phyloP scores from a whole-genome alignment of 1,140 invertebrate species.

The Cephus cinctus region DNA sequence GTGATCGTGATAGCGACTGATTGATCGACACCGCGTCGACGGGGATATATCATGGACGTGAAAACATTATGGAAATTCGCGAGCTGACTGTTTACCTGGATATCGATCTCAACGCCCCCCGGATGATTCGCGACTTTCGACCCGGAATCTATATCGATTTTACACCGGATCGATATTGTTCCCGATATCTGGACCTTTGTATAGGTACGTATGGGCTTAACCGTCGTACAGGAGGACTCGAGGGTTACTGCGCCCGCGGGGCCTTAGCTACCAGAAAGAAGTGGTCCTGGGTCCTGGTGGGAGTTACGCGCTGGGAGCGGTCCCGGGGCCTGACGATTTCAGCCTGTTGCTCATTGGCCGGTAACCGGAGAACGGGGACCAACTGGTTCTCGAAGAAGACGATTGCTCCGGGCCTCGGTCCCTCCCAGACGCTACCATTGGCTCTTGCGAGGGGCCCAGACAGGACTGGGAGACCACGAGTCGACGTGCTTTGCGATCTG shows the following conservation, averaged over 20 bases:
- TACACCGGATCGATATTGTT: too few species aligned
- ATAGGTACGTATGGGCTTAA: constrained; percentile 37
- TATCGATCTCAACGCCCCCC: background rate
- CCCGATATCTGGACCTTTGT: constrained; percentile 43
- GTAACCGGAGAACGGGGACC: constrained; percentile 15
- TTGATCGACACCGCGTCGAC: too few species aligned
- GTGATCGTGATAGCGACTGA: too few species aligned
- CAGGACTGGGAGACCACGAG: background rate
- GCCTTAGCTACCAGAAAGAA: constrained; percentile 55
- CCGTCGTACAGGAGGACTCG: constrained; percentile 55
- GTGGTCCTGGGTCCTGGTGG: constrained; percentile 7
- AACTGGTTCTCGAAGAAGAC: too few species aligned
- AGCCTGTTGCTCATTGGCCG: constrained; percentile 8
- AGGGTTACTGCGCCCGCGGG: constrained; percentile 57
- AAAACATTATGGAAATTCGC: constrained; percentile 5
- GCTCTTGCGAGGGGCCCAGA: background rate
- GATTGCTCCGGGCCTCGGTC: constrained; percentile 1
- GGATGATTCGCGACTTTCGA: too few species aligned
- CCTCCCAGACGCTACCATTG: background rate
- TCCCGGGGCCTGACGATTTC: constrained; percentile 24
- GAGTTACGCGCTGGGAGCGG: constrained; percentile 30
- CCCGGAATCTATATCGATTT: too few species aligned
- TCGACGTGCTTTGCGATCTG: too few species aligned
- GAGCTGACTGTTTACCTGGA: constrained; percentile 1
- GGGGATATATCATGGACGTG: too few species aligned